Evolutionary conservation across 1,140 invertebrate genomes (phyloP).

Genomic region (Habropoda laboriosa): DNA sequence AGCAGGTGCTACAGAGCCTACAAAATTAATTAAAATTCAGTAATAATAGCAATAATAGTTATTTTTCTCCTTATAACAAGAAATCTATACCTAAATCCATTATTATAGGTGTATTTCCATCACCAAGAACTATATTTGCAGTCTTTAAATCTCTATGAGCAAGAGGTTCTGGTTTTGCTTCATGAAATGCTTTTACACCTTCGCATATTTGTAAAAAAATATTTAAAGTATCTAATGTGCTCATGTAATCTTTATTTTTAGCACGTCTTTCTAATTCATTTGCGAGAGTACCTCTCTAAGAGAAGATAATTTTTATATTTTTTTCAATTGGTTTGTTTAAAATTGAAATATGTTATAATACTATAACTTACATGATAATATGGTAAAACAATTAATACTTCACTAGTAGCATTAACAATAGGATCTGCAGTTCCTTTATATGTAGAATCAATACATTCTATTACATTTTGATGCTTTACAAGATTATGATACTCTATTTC

Average conservation of each 20-base stretch:
- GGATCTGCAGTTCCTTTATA: slow-evolving; percentile 86
- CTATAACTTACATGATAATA: slow-evolving; percentile 86
- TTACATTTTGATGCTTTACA: slow-evolving; percentile 89
- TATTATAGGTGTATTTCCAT: slow-evolving; percentile 88
- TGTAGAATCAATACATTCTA: slow-evolving; percentile 88
- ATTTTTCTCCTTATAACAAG: slow-evolving; percentile 13
- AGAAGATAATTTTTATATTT: slow-evolving; percentile 2
- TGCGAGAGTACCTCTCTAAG: slow-evolving; percentile 88
- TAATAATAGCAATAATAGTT: not conserved
- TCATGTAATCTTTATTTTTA: slow-evolving; percentile 84
- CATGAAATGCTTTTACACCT: slow-evolving; percentile 89
- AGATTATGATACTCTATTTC: slow-evolving; percentile 90
- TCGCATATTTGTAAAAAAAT: slow-evolving; percentile 90
- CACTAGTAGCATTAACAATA: slow-evolving; percentile 86
- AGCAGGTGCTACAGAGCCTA: slow-evolving; percentile 89
- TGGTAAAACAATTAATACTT: slow-evolving; percentile 90
- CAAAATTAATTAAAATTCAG: slow-evolving; percentile 27
- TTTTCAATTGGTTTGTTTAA: not conserved
- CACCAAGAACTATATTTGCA: slow-evolving; percentile 89
- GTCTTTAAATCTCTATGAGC: slow-evolving; percentile 94
- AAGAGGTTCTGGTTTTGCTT: slow-evolving; percentile 87
- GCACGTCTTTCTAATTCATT: slow-evolving; percentile 86
- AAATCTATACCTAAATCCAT: slow-evolving; percentile 88
- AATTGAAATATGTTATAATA: not conserved
- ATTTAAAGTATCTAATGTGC: slow-evolving; percentile 85